Evolutionary conservation across 2,797 vertebrate genomes (phyloP).

Genomic region (Takifugu ocellatus): DNA sequence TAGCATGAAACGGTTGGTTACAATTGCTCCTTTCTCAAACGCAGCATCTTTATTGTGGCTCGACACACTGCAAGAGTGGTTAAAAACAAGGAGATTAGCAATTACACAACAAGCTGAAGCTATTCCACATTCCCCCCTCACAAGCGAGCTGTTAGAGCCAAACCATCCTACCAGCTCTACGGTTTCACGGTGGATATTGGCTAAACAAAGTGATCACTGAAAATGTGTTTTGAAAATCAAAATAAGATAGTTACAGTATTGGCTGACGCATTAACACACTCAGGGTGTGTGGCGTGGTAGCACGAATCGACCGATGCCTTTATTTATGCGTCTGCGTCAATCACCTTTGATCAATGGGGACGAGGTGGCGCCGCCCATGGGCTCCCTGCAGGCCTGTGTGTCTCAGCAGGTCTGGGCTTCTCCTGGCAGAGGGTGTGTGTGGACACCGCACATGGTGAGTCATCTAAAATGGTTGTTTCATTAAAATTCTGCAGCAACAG

Average conservation of each 20-base stretch:
- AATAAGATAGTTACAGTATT: no score
- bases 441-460: constrained; percentile 47
- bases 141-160: no score
- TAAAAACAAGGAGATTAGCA: constrained; percentile 59
- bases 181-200: no score
- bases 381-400: constrained; percentile 33
- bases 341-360: constrained; percentile 20
- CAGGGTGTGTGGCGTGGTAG: no score
- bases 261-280: no score
- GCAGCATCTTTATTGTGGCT: constrained; percentile 36
- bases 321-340: constrained; percentile 4
- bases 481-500: constrained; percentile 29
- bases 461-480: constrained; percentile 39
- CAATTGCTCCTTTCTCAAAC: constrained; percentile 18
- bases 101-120: constrained; percentile 57
- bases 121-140: constrained; percentile 24
- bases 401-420: constrained; percentile 58
- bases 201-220: no score
- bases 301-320: constrained; percentile 22
- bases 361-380: constrained; percentile 14
- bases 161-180: no score
- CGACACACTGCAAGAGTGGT: constrained; percentile 20
- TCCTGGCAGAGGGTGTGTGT: constrained; percentile 52
- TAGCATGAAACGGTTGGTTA: constrained; percentile 11
- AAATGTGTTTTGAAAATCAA: no score